phyloP scores from a whole-genome alignment of 2,888 invertebrate genomes.

The Octodonta nipae region DNA sequence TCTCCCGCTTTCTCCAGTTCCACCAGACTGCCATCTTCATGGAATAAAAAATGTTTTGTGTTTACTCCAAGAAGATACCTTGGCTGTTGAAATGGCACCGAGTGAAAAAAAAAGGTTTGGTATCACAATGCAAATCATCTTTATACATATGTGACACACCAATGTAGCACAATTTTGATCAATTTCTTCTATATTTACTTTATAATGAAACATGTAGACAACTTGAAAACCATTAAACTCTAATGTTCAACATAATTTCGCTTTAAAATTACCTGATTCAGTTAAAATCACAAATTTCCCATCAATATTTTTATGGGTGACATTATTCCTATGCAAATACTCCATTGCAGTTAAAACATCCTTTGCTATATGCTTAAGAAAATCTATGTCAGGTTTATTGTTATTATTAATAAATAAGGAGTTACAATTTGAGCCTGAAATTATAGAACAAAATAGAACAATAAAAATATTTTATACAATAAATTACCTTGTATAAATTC shows the following conservation, averaged over 20 bases:
- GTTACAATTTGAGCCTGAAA: constrained; percentile 29
- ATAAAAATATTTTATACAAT: no score
- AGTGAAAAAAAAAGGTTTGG: no score
- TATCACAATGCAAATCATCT: no score
- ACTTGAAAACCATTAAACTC: background rate
- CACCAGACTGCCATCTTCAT: no score
- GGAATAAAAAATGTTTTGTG: no score
- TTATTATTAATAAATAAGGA: constrained; percentile 41
- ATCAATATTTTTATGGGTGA: constrained; percentile 71
- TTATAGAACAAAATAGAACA: no score
- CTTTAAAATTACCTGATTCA: constrained; percentile 43
- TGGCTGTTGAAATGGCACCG: no score
- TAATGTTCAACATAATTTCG: constrained; percentile 1
- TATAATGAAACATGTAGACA: background rate
- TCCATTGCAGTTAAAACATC: constrained; percentile 63
- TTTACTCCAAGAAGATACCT: no score
- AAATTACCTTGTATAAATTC: constrained; percentile 47
- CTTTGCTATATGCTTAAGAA: constrained; percentile 52
- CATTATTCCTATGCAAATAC: constrained; percentile 67
- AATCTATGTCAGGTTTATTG: constrained; percentile 39
- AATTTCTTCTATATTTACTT: no score
- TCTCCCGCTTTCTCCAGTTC: no score
- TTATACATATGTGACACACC: no score
- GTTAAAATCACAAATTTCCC: constrained; percentile 63
- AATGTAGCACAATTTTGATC: no score